Conservation (phyloP, 2,888 invertebrate species). For the Deilephila porcellus region DNA sequence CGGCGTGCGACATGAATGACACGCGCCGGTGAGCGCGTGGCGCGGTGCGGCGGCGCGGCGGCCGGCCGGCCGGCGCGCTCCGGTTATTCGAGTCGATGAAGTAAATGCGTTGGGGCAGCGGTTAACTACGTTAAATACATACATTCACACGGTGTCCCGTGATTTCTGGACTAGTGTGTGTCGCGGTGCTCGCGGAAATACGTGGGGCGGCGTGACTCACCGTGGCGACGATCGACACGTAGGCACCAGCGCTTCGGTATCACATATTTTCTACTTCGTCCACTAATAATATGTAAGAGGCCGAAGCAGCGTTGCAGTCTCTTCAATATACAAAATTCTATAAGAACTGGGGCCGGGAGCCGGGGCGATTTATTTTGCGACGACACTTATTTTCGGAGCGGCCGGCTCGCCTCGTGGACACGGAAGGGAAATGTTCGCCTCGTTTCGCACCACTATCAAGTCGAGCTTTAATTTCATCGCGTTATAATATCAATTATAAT, state of each 20-base stretch:
- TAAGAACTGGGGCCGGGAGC: constrained; percentile 37
- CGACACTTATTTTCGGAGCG: constrained; percentile 61
- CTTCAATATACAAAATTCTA: constrained; percentile 37
- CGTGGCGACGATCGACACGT: constrained; percentile 54
- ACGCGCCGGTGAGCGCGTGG: constrained; percentile 44
- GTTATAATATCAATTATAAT: constrained; percentile 35
- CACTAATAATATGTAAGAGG: constrained; percentile 43
- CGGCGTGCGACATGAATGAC: constrained; percentile 43
- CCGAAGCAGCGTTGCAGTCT: constrained; percentile 54
- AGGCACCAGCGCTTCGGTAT: constrained; percentile 56
- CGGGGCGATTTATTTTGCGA: constrained; percentile 54
- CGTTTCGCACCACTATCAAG: constrained; percentile 40
- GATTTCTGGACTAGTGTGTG: constrained; percentile 42
- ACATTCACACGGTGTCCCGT: constrained; percentile 47
- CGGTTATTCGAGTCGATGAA: constrained; percentile 42
- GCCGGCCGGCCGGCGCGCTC: constrained; percentile 33
- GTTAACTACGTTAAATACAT: constrained; percentile 50
- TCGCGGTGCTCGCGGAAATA: constrained; percentile 55
- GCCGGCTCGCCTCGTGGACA: constrained; percentile 49
- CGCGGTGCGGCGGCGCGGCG: constrained; percentile 47
- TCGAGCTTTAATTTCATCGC: constrained; percentile 47
- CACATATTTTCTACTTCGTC: constrained; percentile 53
- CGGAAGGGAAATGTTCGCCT: constrained; percentile 46
- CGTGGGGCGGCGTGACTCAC: constrained; percentile 56
- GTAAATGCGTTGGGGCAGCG: constrained; percentile 46